Evolutionary conservation across 2,888 invertebrate genomes (phyloP), one percentile per base, ranked within the genome.

Genomic region (Drosophila melanosoma): DNA sequence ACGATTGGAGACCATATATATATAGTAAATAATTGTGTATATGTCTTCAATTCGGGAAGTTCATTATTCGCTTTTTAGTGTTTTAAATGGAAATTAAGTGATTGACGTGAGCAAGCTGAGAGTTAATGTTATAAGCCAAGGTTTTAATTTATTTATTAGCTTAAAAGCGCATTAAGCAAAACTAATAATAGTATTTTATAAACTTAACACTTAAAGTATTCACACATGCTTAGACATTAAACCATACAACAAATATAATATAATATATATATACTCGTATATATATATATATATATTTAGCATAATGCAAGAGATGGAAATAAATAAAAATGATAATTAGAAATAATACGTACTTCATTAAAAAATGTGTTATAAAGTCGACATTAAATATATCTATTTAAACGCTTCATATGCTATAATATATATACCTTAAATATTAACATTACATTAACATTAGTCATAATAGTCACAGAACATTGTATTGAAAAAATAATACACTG

Each of bases 341-440:
- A 61, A 33, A 58, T 67, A 58, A 67, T 64, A 58, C 58, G 67
- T 66, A 69, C 83, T 78, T 84, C 74, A 81, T 82, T 78, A 56
- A 68, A 75, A 70, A 79, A 79, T 74, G 79, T 81, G 82, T 81
- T 83, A 82, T 60, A 76, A 70, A 78, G 67, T 69, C 81, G 62
- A 80, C 83, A 83, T 83, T 73, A 71, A 83, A 79, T 76, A 85
- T 38, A 45, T 73, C 80, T 87, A 85, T 83, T 85, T 86, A 82
- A 85, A 88, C 78, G 88, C 85, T 86, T 86, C 88, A 86, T 88
- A 86, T 76, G 88, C 85, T 85, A 85, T 83, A 76, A 85, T 69
- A 81, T 52, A 70, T 58, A 79, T 66, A 77, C 52, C 61, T 64
- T 49, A 71, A 58, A 74, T 70, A 74, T 65, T 58, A 67, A 76